Conservation (phyloP, 2,797 vertebrate species). For the Paramormyrops hopkinsi region DNA sequence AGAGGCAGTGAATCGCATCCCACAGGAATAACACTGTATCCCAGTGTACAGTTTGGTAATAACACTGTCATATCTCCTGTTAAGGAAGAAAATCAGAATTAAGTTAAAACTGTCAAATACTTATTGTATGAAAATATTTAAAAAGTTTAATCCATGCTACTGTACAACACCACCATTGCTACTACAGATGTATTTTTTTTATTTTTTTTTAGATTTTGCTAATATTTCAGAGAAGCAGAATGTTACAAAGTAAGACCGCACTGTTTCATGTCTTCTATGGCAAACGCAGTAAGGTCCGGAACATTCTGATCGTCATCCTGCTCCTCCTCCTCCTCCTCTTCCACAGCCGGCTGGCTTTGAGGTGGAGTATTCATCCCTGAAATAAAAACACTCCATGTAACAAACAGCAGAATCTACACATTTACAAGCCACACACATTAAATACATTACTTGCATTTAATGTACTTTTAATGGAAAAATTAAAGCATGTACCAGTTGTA, state of each 20-base stretch:
- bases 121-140: background rate
- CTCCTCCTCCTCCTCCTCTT: conserved; percentile 71
- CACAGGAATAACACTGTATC: conserved; percentile 97
- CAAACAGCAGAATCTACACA: background rate
- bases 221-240: background rate
- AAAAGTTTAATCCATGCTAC: background rate
- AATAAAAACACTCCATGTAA: background rate
- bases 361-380: conserved; percentile 51
- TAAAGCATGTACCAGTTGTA: conserved; percentile 57
- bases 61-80: conserved; percentile 82
- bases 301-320: conserved; percentile 76
- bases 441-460: background rate
- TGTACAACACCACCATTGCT: background rate
- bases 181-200: background rate
- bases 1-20: conserved; percentile 90
- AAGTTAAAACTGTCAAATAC: background rate
- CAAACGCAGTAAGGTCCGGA: conserved; percentile 85
- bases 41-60: conserved; percentile 90
- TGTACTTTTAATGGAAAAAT: background rate
- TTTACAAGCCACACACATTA: background rate
- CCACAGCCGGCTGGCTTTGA: conserved; percentile 41
- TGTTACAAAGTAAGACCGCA: conserved; percentile 52
- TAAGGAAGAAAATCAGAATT: conserved; percentile 16
- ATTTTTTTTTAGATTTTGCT: background rate
- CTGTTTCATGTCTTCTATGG: conserved; percentile 84